These are phyloP conservation scores for Todus mexicanus DNA, from an alignment of 2,797 vertebrate species.

Conservation along the genomic window DNA sequence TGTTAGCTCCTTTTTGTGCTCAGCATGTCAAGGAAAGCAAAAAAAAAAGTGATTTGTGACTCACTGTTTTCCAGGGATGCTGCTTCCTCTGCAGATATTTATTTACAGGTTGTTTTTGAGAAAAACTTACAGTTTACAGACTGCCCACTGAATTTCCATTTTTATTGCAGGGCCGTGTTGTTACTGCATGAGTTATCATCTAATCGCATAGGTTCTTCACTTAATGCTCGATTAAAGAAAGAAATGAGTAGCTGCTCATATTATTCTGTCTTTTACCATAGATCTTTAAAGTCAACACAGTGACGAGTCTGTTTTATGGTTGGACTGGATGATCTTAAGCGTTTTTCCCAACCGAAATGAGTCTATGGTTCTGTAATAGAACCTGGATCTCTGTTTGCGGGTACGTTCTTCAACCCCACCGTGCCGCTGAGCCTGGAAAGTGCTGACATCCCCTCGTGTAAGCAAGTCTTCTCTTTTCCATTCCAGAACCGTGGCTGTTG, in stretches of 20 bases:
- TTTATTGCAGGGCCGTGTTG: constrained; percentile 18
- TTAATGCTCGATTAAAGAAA: background rate
- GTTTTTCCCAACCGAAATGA: no score
- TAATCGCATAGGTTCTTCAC: background rate
- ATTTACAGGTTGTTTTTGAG: constrained; percentile 47
- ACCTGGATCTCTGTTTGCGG: background rate
- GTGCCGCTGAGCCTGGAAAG: background rate
- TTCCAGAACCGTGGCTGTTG: background rate
- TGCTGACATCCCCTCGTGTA: background rate
- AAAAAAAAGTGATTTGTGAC: constrained; percentile 7
- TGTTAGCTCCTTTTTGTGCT: background rate
- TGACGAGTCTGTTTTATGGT: no score
- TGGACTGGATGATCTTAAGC: no score
- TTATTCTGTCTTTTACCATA: background rate
- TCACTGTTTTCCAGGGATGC: constrained; percentile 61
- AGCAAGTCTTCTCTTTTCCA: background rate
- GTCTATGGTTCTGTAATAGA: background rate
- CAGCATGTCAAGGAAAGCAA: background rate
- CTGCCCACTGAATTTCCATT: constrained; percentile 43
- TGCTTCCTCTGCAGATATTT: constrained; percentile 58
- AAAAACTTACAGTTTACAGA: constrained; percentile 39
- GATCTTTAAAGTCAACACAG: no score
- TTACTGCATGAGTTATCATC: background rate
- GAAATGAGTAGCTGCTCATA: background rate
- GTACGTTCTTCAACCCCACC: background rate